Evolutionary conservation across 1,140 invertebrate species (phyloP).

Genomic region (Drosophila leontia): DNA sequence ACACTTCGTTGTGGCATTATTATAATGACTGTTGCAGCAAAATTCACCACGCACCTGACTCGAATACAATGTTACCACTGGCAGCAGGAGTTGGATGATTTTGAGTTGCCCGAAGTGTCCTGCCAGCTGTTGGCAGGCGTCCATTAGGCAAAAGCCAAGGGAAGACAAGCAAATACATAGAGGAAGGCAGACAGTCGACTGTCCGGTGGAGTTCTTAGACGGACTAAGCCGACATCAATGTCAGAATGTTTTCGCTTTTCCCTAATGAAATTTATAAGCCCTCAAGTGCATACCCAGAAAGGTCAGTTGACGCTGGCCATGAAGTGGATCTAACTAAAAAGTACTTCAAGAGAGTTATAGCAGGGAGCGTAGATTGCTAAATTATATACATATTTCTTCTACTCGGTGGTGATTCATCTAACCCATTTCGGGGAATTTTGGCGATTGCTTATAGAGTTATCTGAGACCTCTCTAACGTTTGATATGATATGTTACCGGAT

Average conservation of each 20-base stretch:
- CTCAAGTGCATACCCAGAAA: constrained; percentile 1
- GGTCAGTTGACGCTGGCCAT: background rate
- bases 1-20: constrained; percentile 84
- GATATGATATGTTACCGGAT: constrained; percentile 7
- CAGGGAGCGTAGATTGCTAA: no score
- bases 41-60: constrained; percentile 83
- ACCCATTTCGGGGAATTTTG: background rate
- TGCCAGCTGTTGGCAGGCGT: constrained; percentile 70
- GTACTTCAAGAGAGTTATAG: background rate
- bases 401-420: background rate
- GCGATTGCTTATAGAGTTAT: constrained; percentile 12
- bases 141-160: constrained; percentile 55
- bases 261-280: constrained; percentile 51
- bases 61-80: constrained; percentile 63
- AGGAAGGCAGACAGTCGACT: constrained; percentile 4
- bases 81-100: constrained; percentile 24
- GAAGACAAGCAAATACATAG: constrained; percentile 19
- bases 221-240: constrained; percentile 39
- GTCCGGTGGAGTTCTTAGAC: constrained; percentile 33
- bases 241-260: constrained; percentile 48
- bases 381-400: background rate
- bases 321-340: constrained; percentile 55
- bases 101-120: constrained; percentile 61
- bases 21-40: constrained; percentile 84
- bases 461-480: background rate